Percentiles rank a stretch among this genome's conserved stretches.
phyloP scores from a whole-genome alignment of 1,140 invertebrate species.

The Pteromalus puparum region DNA sequence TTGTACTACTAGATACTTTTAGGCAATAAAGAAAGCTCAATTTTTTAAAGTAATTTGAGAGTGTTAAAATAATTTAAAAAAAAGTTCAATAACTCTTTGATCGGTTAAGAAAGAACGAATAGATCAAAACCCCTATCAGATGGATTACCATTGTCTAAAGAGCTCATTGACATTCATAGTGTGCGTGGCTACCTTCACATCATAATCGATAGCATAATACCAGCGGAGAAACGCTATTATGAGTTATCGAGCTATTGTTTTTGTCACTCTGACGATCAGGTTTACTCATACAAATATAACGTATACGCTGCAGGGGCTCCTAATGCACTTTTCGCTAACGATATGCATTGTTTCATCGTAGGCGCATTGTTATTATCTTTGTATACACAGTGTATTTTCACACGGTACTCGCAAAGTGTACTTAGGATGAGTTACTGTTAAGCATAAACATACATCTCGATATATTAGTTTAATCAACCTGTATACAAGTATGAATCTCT shows the following conservation, averaged over 20 bases:
- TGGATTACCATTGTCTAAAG: conserved; percentile 57
- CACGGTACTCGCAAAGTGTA: background rate
- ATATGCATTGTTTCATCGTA: conserved; percentile 18
- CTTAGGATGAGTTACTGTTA: background rate
- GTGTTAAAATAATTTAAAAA: background rate
- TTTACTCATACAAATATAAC: conserved; percentile 25
- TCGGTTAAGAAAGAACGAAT: conserved; percentile 8
- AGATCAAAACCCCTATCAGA: conserved; percentile 28
- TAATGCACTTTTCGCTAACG: conserved; percentile 15
- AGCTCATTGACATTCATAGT: conserved; percentile 62
- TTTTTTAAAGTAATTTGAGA: background rate
- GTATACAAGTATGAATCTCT: no score
- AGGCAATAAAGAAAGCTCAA: no score
- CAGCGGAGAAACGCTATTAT: conserved; percentile 56
- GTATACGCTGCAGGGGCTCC: background rate
- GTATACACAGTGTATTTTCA: no score
- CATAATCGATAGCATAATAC: conserved; percentile 60
- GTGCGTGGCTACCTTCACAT: conserved; percentile 52
- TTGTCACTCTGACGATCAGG: background rate
- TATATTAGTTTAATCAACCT: no score
- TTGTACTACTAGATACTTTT: no score
- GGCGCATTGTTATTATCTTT: conserved; percentile 34
- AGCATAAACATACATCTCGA: background rate
- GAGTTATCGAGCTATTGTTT: conserved; percentile 63
- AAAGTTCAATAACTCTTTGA: background rate